phyloP scores from a whole-genome alignment of 1,140 invertebrate species.

The Laupala kohalensis region DNA sequence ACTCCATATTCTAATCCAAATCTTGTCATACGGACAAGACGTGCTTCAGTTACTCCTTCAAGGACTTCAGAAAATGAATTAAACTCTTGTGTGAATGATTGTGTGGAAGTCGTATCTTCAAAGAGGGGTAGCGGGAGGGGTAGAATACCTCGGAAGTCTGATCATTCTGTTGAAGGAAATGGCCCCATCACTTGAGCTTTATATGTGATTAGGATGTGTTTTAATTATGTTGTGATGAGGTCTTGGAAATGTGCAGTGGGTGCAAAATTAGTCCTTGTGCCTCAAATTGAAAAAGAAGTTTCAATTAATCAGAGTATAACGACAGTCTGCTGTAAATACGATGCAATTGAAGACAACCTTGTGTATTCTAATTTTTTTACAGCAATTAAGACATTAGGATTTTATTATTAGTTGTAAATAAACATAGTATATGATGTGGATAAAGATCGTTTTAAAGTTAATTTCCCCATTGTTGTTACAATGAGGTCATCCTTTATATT shows the following conservation, averaged over 20 bases:
- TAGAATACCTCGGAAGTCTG: constrained; percentile 17
- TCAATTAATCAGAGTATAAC: too few species aligned
- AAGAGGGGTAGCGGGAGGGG: not conserved
- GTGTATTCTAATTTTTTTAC: not conserved
- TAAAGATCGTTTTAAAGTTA: not conserved
- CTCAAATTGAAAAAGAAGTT: not conserved
- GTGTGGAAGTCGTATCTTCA: not conserved
- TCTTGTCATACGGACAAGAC: constrained; percentile 34
- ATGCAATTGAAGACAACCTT: not conserved
- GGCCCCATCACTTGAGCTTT: constrained; percentile 13
- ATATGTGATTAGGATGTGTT: not conserved
- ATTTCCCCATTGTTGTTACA: too few species aligned
- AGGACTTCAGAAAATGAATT: constrained; percentile 3
- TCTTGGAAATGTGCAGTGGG: not conserved
- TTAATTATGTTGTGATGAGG: constrained; percentile 17
- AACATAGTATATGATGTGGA: not conserved
- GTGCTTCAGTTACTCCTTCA: constrained; percentile 25
- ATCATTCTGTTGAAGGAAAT: constrained; percentile 13
- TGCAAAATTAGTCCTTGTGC: not conserved
- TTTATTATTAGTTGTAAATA: not conserved
- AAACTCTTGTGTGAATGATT: not conserved
- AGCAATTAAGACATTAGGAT: too few species aligned
- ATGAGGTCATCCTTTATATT: too few species aligned
- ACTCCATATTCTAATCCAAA: constrained; percentile 35
- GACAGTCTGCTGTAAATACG: not conserved